Percentiles rank a stretch among this genome's conserved stretches.
These are phyloP conservation scores for Epinephelus coioides DNA, from an alignment of 2,797 vertebrate genomes.

Conservation along the genomic window DNA sequence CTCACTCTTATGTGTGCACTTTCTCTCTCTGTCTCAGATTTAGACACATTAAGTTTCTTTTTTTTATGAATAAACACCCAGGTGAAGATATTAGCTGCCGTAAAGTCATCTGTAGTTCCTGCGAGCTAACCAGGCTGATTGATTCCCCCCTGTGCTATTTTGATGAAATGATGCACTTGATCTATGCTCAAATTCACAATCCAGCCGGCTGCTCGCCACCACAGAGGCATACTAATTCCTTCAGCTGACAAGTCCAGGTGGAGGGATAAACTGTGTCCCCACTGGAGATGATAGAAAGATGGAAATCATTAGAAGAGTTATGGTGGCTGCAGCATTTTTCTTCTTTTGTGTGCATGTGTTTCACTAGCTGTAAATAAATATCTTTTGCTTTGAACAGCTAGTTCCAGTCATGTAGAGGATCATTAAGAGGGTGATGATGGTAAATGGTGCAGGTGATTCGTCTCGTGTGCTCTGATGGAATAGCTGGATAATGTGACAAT, in stretches of 20 bases:
- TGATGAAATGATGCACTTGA: constrained; percentile 53
- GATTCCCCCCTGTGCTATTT: constrained; percentile 36
- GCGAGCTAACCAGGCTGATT: constrained; percentile 19
- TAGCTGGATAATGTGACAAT: constrained; percentile 11
- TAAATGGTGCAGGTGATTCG: constrained; percentile 1
- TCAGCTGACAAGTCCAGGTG: constrained; percentile 79
- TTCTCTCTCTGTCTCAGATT: neutral
- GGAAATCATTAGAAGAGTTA: constrained; percentile 37
- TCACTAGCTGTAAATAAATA: constrained; percentile 10
- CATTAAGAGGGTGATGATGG: constrained; percentile 4
- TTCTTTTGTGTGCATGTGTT: neutral
- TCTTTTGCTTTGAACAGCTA: constrained; percentile 9
- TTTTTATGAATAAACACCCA: constrained; percentile 1
- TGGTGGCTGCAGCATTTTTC: neutral
- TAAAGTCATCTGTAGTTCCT: neutral
- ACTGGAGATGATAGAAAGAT: constrained; percentile 56
- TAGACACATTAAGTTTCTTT: neutral
- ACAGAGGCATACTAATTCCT: constrained; percentile 69
- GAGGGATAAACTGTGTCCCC: constrained; percentile 68
- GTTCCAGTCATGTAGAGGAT: constrained; percentile 9
- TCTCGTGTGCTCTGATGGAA: neutral
- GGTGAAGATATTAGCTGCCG: constrained; percentile 5
- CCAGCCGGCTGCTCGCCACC: constrained; percentile 47
- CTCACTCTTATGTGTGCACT: neutral
- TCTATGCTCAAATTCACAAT: constrained; percentile 57